These are phyloP conservation scores for Panagrolaimus sp. DNA, from an alignment of 1,140 invertebrate species.

Conservation along the genomic window DNA sequence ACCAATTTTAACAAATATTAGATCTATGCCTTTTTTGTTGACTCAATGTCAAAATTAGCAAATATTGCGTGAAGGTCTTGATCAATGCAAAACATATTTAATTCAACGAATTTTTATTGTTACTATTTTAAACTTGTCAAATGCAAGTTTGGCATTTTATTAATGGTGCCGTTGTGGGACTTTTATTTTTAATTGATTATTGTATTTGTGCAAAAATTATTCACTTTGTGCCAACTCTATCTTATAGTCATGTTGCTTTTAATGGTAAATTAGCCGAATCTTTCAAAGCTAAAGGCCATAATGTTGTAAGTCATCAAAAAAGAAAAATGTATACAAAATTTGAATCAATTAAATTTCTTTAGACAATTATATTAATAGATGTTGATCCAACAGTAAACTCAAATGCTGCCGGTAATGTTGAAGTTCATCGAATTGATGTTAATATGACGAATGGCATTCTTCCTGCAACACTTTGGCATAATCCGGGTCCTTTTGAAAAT, in stretches of 20 bases:
- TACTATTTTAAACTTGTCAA: not conserved
- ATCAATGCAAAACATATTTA: constrained; percentile 9
- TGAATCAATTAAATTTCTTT: constrained; percentile 20
- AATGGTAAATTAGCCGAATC: constrained; percentile 44
- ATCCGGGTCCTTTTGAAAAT: constrained; percentile 53
- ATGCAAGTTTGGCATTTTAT: constrained; percentile 8
- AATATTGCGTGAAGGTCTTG: not conserved
- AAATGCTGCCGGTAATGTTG: constrained; percentile 14
- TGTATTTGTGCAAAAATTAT: not conserved
- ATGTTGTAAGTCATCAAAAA: constrained; percentile 40
- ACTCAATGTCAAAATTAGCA: not conserved
- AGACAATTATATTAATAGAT: constrained; percentile 47
- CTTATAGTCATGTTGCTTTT: constrained; percentile 51
- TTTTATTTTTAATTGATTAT: not conserved
- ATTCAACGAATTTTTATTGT: constrained; percentile 4
- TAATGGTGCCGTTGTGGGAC: not conserved
- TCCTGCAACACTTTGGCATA: constrained; percentile 41
- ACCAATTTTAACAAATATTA: no score
- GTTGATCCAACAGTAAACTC: constrained; percentile 44
- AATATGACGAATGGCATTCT: constrained; percentile 31
- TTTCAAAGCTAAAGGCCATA: constrained; percentile 33
- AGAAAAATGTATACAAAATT: not conserved
- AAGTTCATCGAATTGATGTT: constrained; percentile 36
- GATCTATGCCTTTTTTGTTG: not conserved
- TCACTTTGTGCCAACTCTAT: constrained; percentile 46